A percentile compares a stretch with the other conserved stretches of the same genome.
Conservation (phyloP, 2,888 invertebrate species). For the Aelia acuminata region DNA sequence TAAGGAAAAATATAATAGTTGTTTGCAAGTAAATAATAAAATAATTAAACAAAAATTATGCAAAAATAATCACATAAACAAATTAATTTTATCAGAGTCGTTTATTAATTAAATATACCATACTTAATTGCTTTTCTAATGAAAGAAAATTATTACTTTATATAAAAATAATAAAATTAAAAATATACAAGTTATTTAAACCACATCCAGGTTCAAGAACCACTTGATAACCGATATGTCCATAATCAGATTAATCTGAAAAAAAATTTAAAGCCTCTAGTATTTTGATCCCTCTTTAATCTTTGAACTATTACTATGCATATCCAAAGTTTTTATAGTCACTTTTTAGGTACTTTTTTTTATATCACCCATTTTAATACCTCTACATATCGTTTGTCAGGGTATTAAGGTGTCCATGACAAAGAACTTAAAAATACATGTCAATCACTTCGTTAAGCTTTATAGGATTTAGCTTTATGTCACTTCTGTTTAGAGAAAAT, state of each 20-base stretch:
- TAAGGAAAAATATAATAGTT: too few relatives aligned
- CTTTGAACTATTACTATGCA: constrained; percentile 4
- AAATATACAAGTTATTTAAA: background rate
- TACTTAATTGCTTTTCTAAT: too few relatives aligned
- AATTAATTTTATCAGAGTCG: too few relatives aligned
- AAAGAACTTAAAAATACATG: constrained; percentile 36
- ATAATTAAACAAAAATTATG: too few relatives aligned
- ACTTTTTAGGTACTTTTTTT: constrained; percentile 8
- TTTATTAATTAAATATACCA: too few relatives aligned
- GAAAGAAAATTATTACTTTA: too few relatives aligned
- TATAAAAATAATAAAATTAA: too few relatives aligned
- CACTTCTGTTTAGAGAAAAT: constrained; percentile 27
- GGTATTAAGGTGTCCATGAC: constrained; percentile 40
- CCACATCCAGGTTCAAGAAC: too few relatives aligned
- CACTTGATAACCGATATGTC: background rate
- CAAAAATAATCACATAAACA: too few relatives aligned
- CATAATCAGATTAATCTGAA: background rate
- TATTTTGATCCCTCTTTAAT: constrained; percentile 42
- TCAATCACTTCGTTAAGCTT: constrained; percentile 20
- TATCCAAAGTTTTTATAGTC: background rate
- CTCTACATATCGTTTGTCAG: constrained; percentile 12
- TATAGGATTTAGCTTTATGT: constrained; percentile 4
- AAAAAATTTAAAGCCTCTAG: background rate
- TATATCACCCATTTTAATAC: background rate
- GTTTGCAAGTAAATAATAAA: too few relatives aligned